Evolutionary conservation across 2,888 invertebrate genomes (phyloP).

Genomic region (Odontomyia ornata): DNA sequence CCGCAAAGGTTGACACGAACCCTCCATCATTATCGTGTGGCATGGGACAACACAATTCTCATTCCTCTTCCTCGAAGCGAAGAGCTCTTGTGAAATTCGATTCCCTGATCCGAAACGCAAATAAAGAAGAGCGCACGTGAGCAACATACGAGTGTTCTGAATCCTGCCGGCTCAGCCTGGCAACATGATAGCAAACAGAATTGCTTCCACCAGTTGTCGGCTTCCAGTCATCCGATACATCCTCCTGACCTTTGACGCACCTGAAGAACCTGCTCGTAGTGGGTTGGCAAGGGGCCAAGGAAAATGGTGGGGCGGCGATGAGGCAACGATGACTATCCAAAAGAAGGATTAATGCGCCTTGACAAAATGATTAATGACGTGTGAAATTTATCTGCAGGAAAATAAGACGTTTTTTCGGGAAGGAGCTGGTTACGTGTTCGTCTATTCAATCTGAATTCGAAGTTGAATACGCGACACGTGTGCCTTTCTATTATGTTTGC

Average conservation of each 20-base stretch:
- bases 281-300: background rate
- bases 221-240: conserved; percentile 17
- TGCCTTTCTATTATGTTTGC: conserved; percentile 6
- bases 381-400: conserved; percentile 28
- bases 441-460: background rate
- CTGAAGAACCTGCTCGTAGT: conserved; percentile 28
- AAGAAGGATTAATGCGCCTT: conserved; percentile 25
- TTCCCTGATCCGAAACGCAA: conserved; percentile 1
- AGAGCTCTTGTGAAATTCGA: conserved; percentile 5
- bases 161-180: background rate
- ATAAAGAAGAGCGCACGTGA: conserved; percentile 29
- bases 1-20: conserved; percentile 30
- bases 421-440: conserved; percentile 10
- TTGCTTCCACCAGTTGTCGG: background rate
- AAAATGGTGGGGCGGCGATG: background rate
- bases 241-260: conserved; percentile 38
- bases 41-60: background rate
- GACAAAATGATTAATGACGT: conserved; percentile 39
- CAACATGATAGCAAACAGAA: conserved; percentile 8
- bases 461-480: conserved; percentile 25
- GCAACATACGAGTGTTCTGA: conserved; percentile 19
- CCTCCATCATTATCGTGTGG: background rate
- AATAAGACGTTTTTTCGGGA: conserved; percentile 16
- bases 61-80: background rate
- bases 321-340: background rate